Percentiles rank a stretch among this genome's conserved stretches.
Evolutionary conservation across 2,797 vertebrate genomes (phyloP).

Genomic region (Aratinga solstitialis): DNA sequence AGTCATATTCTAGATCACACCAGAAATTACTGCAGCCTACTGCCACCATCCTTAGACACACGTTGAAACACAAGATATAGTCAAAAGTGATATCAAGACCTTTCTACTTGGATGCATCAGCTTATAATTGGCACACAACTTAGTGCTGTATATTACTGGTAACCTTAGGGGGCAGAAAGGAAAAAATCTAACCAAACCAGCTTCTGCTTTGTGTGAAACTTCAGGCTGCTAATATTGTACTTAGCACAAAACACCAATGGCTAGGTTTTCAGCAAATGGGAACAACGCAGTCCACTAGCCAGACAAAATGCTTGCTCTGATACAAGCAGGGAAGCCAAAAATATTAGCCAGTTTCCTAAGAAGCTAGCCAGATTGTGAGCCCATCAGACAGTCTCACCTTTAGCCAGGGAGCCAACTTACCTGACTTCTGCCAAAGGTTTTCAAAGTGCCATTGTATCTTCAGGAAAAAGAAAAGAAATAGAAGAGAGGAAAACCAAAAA

Average conservation of each 20-base stretch:
- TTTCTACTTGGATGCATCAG: neutral
- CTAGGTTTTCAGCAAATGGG: slow-evolving; percentile 6
- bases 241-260: neutral
- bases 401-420: neutral
- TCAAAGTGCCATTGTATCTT: neutral
- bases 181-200: neutral
- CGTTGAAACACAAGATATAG: neutral
- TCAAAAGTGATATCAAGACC: neutral
- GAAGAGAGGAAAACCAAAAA: neutral
- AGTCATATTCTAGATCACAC: neutral
- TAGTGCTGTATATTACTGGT: neutral
- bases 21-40: neutral
- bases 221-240: neutral
- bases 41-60: neutral
- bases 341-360: neutral
- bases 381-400: slow-evolving; percentile 10
- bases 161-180: neutral
- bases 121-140: neutral
- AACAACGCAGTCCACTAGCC: neutral
- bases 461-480: too few relatives aligned
- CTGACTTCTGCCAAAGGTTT: neutral
- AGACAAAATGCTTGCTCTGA: slow-evolving; percentile 17
- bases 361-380: neutral
- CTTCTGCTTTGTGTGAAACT: neutral
- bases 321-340: neutral